Evolutionary conservation across 2,888 invertebrate genomes (phyloP), one percentile per base, ranked within the genome.

Genomic region (Coronaproctus castanopsis): DNA sequence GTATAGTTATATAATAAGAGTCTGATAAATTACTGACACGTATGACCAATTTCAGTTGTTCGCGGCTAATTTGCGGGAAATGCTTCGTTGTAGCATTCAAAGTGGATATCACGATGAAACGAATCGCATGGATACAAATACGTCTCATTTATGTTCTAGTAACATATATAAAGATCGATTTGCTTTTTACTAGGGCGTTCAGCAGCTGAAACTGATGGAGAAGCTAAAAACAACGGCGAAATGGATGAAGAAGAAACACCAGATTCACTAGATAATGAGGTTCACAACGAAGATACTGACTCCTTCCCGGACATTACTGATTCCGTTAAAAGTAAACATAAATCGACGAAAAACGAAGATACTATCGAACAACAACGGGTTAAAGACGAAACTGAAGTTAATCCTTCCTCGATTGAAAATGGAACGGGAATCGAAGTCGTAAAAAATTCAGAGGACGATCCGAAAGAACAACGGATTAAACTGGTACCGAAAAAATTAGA

Each of bases 161-260:
- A 36, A 36, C 36, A 36, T 57, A 54, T 60, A 57, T 57, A 60
- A 60, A 60, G 54, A 56, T 51, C 50, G 57, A 22, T 60, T 57
- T 60, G 57, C 57, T 57, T 60, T 60, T 57, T 59, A 59, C 55
- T 59, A 59, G 59, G 59, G 55, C 59, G 59, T 52, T 36, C 59
- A 20, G 52, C 58, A 24, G 57, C 24, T 22, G 57, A 59, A 48
- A 52, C 57, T 48, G 61, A 59, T 36, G 23, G 23, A 50, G 60
- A 14, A 14, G 36, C 5, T 36, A 14, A 36, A 36, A 36, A 36
- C 14, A 36, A 36, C 36, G 36, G 14, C 36, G 36, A 14, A 8
- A 5, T 14, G 36, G 14, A 36, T 36, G 36, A 36, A 5, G 36
- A 36, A 36, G 36, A 36, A 36, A 36, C n/a, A n/a, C n/a, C n/a